Evolutionary conservation across 2,888 invertebrate species (phyloP).

Genomic region (Nemurella pictetii): DNA sequence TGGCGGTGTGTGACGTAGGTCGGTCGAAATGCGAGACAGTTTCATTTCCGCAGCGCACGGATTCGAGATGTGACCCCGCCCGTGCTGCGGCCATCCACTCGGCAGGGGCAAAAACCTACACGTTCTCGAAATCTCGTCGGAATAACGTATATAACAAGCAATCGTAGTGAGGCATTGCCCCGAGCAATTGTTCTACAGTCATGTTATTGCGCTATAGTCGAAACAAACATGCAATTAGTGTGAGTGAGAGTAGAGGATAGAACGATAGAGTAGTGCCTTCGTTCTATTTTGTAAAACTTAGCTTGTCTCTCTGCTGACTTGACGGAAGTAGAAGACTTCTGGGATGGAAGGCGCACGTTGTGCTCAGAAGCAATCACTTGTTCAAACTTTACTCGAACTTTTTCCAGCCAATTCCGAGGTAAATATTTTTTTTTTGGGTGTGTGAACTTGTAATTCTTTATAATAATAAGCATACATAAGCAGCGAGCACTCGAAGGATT

Average conservation of each 20-base stretch:
- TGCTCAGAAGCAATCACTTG: neutral
- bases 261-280: neutral
- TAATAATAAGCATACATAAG: neutral
- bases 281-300: neutral
- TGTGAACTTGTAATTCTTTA: neutral
- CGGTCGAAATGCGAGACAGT: neutral
- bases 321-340: neutral
- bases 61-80: neutral
- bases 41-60: neutral
- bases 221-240: neutral
- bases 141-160: neutral
- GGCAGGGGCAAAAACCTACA: neutral
- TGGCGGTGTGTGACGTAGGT: neutral
- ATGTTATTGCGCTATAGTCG: neutral
- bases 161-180: neutral
- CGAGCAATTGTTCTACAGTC: neutral
- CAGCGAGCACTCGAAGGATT: neutral
- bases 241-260: neutral
- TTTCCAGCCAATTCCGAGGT: neutral
- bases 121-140: neutral
- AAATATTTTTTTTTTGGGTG: neutral
- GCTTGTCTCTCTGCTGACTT: neutral
- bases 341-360: neutral
- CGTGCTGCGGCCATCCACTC: too few relatives aligned
- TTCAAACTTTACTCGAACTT: neutral